A percentile compares a stretch with the other conserved stretches of the same genome.
Evolutionary conservation across 2,113 vertebrate genomes (phyloP).

Genomic region (Macrotis lagotis): DNA sequence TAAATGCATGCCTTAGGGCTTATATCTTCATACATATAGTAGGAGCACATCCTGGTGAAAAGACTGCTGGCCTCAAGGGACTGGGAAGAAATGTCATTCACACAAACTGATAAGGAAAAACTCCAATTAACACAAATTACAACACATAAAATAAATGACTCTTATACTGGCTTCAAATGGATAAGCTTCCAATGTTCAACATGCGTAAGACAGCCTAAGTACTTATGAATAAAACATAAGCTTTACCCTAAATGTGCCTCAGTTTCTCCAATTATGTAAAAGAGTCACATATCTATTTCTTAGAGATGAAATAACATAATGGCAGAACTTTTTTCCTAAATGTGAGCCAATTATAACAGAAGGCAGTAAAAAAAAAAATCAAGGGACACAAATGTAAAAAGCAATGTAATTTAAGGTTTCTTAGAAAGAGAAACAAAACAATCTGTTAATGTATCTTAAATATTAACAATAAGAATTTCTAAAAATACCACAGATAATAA

Average conservation of each 20-base stretch:
- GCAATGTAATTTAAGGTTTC: not conserved
- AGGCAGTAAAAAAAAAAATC: not conserved
- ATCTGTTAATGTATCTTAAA: not conserved
- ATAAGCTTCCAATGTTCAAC: not conserved
- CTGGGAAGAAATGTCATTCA: not conserved
- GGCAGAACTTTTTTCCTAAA: not conserved
- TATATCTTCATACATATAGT: not conserved
- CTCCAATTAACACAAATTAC: not conserved
- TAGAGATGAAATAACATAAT: not conserved
- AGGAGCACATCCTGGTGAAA: not conserved
- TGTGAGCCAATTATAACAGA: not conserved
- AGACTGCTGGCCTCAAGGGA: not conserved
- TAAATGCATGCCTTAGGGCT: not conserved
- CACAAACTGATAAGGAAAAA: constrained; percentile 13
- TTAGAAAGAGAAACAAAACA: not conserved
- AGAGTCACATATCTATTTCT: not conserved
- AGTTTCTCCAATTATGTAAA: not conserved
- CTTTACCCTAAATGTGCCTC: not conserved
- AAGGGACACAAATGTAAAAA: not conserved
- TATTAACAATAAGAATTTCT: not conserved
- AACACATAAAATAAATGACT: constrained; percentile 13
- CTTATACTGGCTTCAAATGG: not conserved
- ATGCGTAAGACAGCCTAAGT: not conserved
- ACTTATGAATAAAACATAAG: not conserved
- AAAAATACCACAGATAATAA: not conserved